These are phyloP conservation scores for Enteromius argenteus DNA, from an alignment of 2,797 vertebrate species.

Conservation along the genomic window DNA sequence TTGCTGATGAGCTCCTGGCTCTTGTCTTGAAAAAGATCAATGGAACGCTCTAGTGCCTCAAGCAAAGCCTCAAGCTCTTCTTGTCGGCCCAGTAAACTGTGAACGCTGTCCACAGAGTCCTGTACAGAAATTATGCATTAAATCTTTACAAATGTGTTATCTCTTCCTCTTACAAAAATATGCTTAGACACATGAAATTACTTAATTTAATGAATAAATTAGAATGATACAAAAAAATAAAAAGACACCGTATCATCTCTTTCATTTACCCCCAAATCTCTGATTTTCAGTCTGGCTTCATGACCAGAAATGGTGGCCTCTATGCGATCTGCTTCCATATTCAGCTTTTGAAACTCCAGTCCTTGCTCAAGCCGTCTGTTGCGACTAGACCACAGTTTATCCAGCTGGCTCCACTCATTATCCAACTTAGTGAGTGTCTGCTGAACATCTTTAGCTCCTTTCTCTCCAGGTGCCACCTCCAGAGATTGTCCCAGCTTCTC, in stretches of 20 bases:
- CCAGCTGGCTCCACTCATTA: conserved; percentile 73
- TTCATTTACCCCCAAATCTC: conserved; percentile 81
- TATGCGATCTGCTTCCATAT: conserved; percentile 82
- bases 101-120: conserved; percentile 84
- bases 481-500: conserved; percentile 73
- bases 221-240: not conserved
- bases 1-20: conserved; percentile 75
- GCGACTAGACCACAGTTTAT: conserved; percentile 76
- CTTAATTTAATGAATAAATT: not conserved
- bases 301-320: conserved; percentile 82
- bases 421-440: conserved; percentile 72
- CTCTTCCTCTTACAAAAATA: not conserved
- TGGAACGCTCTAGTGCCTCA: conserved; percentile 73
- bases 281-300: conserved; percentile 79
- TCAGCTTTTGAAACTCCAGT: conserved; percentile 83
- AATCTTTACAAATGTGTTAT: not conserved
- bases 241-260: not conserved
- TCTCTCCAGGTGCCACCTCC: conserved; percentile 53
- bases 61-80: conserved; percentile 82
- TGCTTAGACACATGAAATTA: not conserved
- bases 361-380: conserved; percentile 75
- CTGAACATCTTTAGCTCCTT: conserved; percentile 67
- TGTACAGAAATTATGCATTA: conserved; percentile 63
- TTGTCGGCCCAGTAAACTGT: conserved; percentile 83
- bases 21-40: conserved; percentile 72